Percentiles rank a stretch among this genome's conserved stretches.
phyloP scores from a whole-genome alignment of 2,888 invertebrate species.

The Cephus spinipes region DNA sequence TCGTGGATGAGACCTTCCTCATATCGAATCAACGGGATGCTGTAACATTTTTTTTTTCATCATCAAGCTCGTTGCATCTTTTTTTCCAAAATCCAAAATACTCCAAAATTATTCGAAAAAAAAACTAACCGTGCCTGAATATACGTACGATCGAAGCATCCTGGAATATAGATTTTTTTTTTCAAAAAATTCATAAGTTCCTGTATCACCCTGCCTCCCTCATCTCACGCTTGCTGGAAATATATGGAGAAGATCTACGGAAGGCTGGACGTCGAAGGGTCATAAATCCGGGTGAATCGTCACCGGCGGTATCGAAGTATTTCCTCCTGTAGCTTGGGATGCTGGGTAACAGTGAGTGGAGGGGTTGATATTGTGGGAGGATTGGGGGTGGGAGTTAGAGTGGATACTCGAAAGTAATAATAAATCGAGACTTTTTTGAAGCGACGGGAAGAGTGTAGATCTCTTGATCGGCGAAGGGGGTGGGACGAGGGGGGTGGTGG shows the following conservation, averaged over 20 bases:
- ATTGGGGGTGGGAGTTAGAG: not conserved
- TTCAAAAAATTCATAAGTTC: not conserved
- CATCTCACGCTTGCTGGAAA: not conserved
- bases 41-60: not conserved
- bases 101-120: not conserved
- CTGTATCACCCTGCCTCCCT: not conserved
- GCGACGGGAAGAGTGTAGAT: constrained; percentile 16
- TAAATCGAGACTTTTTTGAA: not conserved
- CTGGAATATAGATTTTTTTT: not conserved
- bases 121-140: not conserved
- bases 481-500: constrained; percentile 3
- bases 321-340: too few species aligned
- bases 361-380: not conserved
- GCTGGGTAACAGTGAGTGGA: not conserved
- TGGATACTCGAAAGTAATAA: constrained; percentile 5
- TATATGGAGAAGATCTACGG: not conserved
- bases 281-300: not conserved
- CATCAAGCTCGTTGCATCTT: too few species aligned
- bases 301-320: not conserved
- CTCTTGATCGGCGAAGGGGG: constrained; percentile 15
- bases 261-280: not conserved
- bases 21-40: not conserved
- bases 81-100: not conserved
- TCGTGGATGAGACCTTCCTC: not conserved
- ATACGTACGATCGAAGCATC: not conserved